These are phyloP conservation scores for Diorhabda carinulata DNA, from an alignment of 1,140 invertebrate species.

Conservation along the genomic window DNA sequence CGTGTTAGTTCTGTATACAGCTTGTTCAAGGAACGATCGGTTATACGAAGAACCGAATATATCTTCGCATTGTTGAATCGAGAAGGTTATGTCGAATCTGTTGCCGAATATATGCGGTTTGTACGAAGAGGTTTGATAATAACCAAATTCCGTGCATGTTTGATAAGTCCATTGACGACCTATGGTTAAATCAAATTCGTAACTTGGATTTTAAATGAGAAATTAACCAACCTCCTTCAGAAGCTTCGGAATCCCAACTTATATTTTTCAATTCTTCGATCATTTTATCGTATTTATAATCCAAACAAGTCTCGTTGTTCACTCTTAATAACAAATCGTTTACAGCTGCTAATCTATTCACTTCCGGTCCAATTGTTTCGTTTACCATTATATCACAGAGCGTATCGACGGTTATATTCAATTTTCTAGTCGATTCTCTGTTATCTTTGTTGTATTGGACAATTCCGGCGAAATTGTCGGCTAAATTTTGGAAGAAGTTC, in stretches of 20 bases:
- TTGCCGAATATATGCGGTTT: constrained; percentile 72
- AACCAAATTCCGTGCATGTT: constrained; percentile 93
- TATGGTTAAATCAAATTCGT: constrained; percentile 26
- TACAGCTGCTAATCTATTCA: constrained; percentile 69
- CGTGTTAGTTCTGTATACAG: constrained; percentile 68
- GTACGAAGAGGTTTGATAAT: constrained; percentile 83
- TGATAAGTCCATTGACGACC: constrained; percentile 91
- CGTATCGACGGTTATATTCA: constrained; percentile 75
- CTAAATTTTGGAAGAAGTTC: constrained; percentile 77
- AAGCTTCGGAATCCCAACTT: constrained; percentile 61
- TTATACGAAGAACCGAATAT: constrained; percentile 69
- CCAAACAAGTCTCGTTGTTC: constrained; percentile 72
- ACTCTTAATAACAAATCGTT: constrained; percentile 67
- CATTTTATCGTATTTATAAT: constrained; percentile 79
- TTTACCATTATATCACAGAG: constrained; percentile 72
- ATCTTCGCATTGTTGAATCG: constrained; percentile 76
- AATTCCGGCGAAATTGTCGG: constrained; percentile 75
- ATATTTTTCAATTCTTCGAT: constrained; percentile 66
- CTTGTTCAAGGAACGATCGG: constrained; percentile 55
- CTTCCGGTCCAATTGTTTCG: constrained; percentile 54
- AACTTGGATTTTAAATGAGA: not conserved
- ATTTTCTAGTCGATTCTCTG: constrained; percentile 59
- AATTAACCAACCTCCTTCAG: constrained; percentile 58
- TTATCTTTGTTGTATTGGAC: constrained; percentile 97
- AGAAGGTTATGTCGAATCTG: constrained; percentile 75